These are phyloP conservation scores for Protobothrops flavoviridis DNA, from an alignment of 2,113 vertebrate genomes.

Conservation along the genomic window DNA sequence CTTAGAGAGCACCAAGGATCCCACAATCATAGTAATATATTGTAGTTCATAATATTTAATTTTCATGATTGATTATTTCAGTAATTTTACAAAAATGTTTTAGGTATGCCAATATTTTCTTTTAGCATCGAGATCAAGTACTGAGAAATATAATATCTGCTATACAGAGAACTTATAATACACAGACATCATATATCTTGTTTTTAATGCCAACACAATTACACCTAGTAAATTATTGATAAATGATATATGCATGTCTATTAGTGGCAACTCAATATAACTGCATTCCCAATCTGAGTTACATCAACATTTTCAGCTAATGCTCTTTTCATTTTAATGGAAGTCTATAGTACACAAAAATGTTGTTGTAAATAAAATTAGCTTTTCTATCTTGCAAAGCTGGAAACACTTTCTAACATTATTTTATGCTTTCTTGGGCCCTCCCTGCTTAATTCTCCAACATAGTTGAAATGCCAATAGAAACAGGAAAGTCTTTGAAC, in stretches of 20 bases:
- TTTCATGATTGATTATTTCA: neutral
- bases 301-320: neutral
- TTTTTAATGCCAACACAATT: neutral
- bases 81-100: neutral
- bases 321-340: neutral
- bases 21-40: too few species aligned
- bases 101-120: neutral
- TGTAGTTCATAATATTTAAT: neutral
- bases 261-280: neutral
- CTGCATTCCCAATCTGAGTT: neutral
- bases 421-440: neutral
- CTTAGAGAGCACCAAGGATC: too few species aligned
- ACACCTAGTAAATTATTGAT: conserved; percentile 10
- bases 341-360: neutral
- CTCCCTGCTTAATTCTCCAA: neutral
- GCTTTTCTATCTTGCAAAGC: neutral
- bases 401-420: neutral
- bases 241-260: neutral
- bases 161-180: neutral
- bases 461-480: neutral
- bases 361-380: neutral
- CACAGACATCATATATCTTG: neutral
- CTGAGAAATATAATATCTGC: neutral
- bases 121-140: neutral
- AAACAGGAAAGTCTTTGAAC: neutral